Conservation (phyloP, 2,888 invertebrate species). For the Cataglyphis cursor region DNA sequence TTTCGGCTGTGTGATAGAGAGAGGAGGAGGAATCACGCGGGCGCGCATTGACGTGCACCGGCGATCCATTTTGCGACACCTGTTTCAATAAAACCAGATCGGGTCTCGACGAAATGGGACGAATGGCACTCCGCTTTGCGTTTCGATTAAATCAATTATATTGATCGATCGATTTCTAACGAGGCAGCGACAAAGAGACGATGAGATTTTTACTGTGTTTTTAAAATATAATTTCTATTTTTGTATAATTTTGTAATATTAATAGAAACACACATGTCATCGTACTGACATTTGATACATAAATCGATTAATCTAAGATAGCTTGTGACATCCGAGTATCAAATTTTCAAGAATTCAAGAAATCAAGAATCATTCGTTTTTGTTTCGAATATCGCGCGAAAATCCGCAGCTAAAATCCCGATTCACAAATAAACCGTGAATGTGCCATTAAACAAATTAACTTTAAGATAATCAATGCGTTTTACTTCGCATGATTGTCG, state of each 20-base stretch:
- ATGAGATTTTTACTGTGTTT: background rate
- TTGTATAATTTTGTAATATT: background rate
- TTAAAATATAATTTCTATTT: background rate
- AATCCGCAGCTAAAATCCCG: background rate
- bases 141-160: constrained; percentile 11
- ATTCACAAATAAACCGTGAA: background rate
- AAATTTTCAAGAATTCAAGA: too few relatives aligned
- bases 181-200: background rate
- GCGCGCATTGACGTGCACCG: constrained; percentile 39
- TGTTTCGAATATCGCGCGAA: background rate
- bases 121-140: background rate
- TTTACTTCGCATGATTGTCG: background rate
- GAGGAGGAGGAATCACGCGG: constrained; percentile 29
- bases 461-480: background rate
- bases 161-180: background rate
- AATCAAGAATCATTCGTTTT: background rate
- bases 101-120: constrained; percentile 5
- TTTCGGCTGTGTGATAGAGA: constrained; percentile 41
- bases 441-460: constrained; percentile 33
- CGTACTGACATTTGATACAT: background rate
- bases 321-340: background rate
- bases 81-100: constrained; percentile 53
- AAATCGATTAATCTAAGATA: background rate
- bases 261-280: background rate
- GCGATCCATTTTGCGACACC: constrained; percentile 59